Evolutionary conservation across 1,140 invertebrate species (phyloP), one percentile per base, ranked within the genome.

Genomic region (Halyomorpha halys): DNA sequence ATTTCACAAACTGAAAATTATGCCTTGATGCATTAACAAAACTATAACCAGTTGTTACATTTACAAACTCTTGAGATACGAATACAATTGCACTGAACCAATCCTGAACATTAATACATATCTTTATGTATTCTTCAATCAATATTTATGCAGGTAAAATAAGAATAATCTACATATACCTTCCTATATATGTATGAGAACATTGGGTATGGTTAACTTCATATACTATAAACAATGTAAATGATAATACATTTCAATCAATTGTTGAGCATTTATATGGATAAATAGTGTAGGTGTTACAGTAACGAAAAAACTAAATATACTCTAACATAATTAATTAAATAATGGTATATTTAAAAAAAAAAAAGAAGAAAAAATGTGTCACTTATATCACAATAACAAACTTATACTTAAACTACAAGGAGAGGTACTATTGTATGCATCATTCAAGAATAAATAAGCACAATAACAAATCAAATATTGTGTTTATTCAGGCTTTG

Each of bases 341-440:
- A n/a, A n/a, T n/a, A n/a, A 49, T 49, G 47, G 47, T 49, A 49
- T 49, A 39, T 39, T 39, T 49, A 49, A 49, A 19, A 21, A 47
- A 47, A 47, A n/a, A n/a, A 30, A 30, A 30, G 27, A 30, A 30
- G 8, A 18, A 18, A 49, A 49, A 49, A 49, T 4, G 6, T 49
- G 47, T 49, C 47, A 49, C 47, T 49, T 49, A 49, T 49, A 49
- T 49, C 47, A 49, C 47, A 49, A 49, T 49, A 49, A 49, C 47
- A 49, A 19, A 49, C n/a, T 49, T 21, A 19, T 19, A 49, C n/a
- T 49, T 49, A 19, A 49, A 18, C n/a, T 19, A 49, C 47, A 49
- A 49, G n/a, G 47, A 49, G 47, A 49, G 47, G 47, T 49, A 49
- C 19, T 49, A 49, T 21, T 19, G 19, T 21, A 39, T 39, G 34